Evolutionary conservation across 2,797 vertebrate species (phyloP).

Genomic region (Galagoides demidoff): DNA sequence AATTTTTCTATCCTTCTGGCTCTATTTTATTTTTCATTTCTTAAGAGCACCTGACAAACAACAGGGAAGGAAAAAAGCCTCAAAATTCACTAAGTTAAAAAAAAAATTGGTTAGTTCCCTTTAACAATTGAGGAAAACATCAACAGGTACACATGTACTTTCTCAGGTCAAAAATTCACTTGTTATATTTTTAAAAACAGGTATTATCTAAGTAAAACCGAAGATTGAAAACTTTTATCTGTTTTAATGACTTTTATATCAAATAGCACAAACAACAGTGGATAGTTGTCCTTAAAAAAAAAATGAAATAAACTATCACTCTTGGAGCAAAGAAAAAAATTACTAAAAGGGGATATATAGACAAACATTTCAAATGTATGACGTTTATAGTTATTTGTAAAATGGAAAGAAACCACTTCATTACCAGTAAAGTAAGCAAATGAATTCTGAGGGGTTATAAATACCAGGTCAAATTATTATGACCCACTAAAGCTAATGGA

Average conservation of each 20-base stretch:
- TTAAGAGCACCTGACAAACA: conserved; percentile 38
- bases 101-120: not conserved
- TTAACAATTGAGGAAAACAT: conserved; percentile 31
- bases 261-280: not conserved
- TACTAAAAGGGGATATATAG: not conserved
- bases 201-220: not conserved
- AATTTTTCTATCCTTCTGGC: not conserved
- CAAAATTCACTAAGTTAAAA: not conserved
- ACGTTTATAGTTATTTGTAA: not conserved
- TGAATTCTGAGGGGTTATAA: conserved; percentile 33
- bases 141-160: not conserved
- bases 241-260: not conserved
- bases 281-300: not conserved
- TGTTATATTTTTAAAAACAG: conserved; percentile 15
- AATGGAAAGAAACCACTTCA: conserved; percentile 60
- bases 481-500: conserved; percentile 61
- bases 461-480: conserved; percentile 61
- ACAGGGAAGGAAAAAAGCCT: not conserved
- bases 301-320: not conserved
- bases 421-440: conserved; percentile 45
- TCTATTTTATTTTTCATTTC: conserved; percentile 60
- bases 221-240: not conserved
- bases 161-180: not conserved
- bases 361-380: not conserved
- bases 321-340: not conserved